phyloP scores from a whole-genome alignment of 2,113 vertebrate genomes.

The Picathartes gymnocephalus region DNA sequence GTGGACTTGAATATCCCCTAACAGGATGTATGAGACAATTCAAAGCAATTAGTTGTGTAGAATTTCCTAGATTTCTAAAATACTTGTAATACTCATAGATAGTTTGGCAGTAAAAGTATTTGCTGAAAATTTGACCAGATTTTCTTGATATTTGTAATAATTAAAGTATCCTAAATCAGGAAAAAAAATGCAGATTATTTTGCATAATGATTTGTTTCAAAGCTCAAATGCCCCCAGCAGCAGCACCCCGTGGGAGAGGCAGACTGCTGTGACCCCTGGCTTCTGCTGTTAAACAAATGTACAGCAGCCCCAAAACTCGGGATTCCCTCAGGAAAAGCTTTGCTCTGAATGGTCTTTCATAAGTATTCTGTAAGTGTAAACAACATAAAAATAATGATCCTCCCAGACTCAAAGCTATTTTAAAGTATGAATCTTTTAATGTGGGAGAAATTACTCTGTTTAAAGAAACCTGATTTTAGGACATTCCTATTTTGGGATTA shows the following conservation, averaged over 20 bases:
- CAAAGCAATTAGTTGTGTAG: neutral
- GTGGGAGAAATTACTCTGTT: neutral
- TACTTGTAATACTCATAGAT: rapidly evolving
- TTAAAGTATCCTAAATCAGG: neutral
- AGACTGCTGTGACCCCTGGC: neutral
- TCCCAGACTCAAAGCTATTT: neutral
- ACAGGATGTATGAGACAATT: neutral
- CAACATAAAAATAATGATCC: neutral
- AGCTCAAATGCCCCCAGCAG: neutral
- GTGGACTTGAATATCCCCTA: neutral
- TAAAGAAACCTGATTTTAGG: neutral
- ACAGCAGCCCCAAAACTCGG: neutral
- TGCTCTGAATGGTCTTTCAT: neutral
- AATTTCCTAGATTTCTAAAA: neutral
- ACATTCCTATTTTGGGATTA: neutral
- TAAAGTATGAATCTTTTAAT: neutral
- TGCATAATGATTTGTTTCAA: neutral
- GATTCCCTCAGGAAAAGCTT: neutral
- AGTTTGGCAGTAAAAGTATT: neutral
- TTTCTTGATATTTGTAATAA: neutral
- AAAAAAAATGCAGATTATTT: neutral
- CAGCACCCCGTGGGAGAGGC: rapidly evolving
- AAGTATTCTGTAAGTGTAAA: neutral
- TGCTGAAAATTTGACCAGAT: neutral
- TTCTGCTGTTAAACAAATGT: rapidly evolving